Evolutionary conservation across 1,140 invertebrate species (phyloP).

Genomic region (Venustaconcha ellipsiformis): DNA sequence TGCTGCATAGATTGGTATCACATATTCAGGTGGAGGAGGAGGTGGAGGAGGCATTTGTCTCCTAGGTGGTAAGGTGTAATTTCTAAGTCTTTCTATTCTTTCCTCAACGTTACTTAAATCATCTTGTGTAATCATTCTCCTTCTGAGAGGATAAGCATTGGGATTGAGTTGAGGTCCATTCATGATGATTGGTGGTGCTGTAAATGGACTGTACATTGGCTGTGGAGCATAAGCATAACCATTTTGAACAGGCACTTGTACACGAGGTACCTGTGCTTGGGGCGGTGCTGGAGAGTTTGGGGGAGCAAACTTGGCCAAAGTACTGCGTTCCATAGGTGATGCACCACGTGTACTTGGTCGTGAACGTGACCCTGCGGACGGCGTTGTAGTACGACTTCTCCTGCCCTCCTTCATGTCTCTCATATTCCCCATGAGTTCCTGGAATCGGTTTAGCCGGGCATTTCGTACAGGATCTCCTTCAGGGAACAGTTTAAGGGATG

Average conservation of each 20-base stretch:
- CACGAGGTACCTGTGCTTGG: too few relatives aligned
- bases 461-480: conserved; percentile 49
- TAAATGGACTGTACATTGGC: conserved; percentile 8
- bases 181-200: conserved; percentile 33
- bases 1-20: conserved; percentile 42
- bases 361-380: conserved; percentile 38
- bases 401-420: conserved; percentile 44
- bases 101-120: conserved; percentile 56
- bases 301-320: not conserved
- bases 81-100: conserved; percentile 51
- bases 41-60: conserved; percentile 37
- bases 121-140: conserved; percentile 47
- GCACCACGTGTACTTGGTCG: conserved; percentile 35
- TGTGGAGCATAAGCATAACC: conserved; percentile 26
- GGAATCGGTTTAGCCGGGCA: conserved; percentile 48
- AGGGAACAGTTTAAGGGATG: conserved; percentile 52
- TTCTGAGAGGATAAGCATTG: conserved; percentile 6
- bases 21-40: conserved; percentile 36
- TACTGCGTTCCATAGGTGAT: conserved; percentile 12
- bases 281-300: too few relatives aligned
- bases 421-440: conserved; percentile 55
- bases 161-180: conserved; percentile 13
- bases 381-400: conserved; percentile 35
- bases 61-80: conserved; percentile 49
- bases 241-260: conserved; percentile 37